Base-by-base conservation (phyloP, 2,797 vertebrate genomes). In the Balearica regulorum region DNA sequence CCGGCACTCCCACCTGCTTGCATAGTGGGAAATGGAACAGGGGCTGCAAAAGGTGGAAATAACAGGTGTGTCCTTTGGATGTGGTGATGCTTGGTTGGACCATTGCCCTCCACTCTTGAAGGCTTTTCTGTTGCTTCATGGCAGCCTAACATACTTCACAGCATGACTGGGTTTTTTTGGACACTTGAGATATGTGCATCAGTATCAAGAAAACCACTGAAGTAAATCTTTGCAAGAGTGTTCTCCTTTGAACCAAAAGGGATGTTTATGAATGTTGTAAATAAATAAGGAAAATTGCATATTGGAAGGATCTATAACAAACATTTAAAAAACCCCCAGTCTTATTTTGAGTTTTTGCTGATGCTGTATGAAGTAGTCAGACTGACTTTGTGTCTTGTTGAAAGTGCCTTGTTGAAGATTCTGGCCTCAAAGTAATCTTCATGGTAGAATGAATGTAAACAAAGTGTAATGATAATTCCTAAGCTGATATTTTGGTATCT, bases 121-220 rank as follows among this genome's bases (percentile, higher is more conserved):
- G n/a, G 35, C 11, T 80, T 2, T 0, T 35, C 1, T 3, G 16
- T 69, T 70, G 33, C 54, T 73, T 83, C 68, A 19, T 6, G 9
- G 43, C 35, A 76, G 37, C 64, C 33, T 54, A n/a, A 58, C 0
- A 3, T 58, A 11, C 10, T 91, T 89, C 51, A 48, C 28, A 33
- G 29, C 3, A 6, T 25, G 51, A 35, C 0, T 19, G 10, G 10
- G 11, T 0, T 61, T 69, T 79, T 86, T 65, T n/a, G 8, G 33
- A 17, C 29, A 4, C 18, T 43, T 48, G 33, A 57, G 61, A 64
- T 65, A 18, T 6, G 7, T 24, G 7, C 53, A 20, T 46, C 54
- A 41, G 10, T 49, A 53, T 8, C 35, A 51, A 39, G 33, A 70
- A 86, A 83, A 44, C 28, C 25, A 29, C 11, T 58, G 8, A 25